phyloP scores from a whole-genome alignment of 2,113 vertebrate genomes.

The Steatornis caripensis region DNA sequence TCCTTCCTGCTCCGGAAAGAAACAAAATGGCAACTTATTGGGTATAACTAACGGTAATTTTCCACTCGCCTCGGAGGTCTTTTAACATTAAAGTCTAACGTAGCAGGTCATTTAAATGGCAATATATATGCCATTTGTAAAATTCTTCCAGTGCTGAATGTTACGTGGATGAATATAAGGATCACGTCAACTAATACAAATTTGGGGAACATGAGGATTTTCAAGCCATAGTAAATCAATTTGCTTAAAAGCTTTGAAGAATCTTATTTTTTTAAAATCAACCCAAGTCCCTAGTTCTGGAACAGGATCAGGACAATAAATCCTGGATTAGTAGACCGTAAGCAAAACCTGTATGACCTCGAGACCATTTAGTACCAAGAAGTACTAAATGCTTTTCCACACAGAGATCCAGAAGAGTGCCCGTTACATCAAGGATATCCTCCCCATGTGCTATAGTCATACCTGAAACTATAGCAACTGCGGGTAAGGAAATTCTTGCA shows the following conservation, averaged over 20 bases:
- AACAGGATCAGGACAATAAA: background rate
- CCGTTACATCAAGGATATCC: background rate
- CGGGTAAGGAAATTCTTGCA: background rate
- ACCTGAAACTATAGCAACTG: background rate
- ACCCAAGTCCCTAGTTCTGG: background rate
- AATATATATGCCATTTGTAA: background rate
- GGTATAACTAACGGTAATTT: background rate
- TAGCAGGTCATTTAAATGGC: background rate
- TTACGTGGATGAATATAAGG: background rate
- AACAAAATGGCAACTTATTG: background rate
- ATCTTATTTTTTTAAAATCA: background rate
- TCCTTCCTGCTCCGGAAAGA: background rate
- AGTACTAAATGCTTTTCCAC: background rate
- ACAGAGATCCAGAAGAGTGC: background rate
- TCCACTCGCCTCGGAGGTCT: background rate
- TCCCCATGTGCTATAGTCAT: background rate
- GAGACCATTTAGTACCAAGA: background rate
- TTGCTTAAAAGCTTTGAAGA: constrained; percentile 3
- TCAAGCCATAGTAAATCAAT: background rate
- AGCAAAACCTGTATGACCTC: background rate
- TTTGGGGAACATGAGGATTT: background rate
- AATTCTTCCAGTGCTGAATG: background rate
- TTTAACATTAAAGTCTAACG: background rate
- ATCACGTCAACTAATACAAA: background rate
- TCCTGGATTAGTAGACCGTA: background rate